A percentile compares a stretch with the other conserved stretches of the same genome.
Evolutionary conservation across 2,797 vertebrate species (phyloP).

Genomic region (Gymnopithys bicolor): DNA sequence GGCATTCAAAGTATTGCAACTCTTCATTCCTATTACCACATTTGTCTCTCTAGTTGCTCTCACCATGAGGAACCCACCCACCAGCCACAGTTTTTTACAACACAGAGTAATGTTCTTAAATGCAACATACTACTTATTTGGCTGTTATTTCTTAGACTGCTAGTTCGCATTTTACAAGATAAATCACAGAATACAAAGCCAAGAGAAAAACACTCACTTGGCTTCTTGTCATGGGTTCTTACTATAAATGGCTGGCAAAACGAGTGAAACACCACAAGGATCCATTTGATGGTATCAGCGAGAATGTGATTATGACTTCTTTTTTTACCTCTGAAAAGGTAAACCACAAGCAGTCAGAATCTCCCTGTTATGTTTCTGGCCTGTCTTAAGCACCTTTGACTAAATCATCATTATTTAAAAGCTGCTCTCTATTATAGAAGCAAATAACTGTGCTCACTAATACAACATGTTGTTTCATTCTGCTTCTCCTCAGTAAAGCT

Average conservation of each 20-base stretch:
- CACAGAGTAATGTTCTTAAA: background rate
- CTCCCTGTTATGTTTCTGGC: background rate
- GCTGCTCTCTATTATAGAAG: background rate
- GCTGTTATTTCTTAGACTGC: constrained; percentile 5
- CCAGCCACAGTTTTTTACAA: background rate
- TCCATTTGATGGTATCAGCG: background rate
- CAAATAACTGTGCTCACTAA: background rate
- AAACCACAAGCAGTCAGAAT: background rate
- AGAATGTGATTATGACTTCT: background rate
- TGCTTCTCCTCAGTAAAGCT: background rate
- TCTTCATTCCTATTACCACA: background rate
- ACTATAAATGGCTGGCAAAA: background rate
- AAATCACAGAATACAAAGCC: background rate
- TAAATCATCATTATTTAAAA: background rate
- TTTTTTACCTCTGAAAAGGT: background rate
- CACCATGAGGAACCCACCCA: background rate
- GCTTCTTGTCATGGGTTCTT: constrained; percentile 3
- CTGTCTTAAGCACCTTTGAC: background rate
- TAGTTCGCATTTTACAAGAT: background rate
- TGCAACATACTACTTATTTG: background rate
- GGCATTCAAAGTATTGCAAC: background rate
- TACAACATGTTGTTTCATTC: background rate
- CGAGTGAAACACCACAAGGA: background rate
- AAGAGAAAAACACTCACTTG: background rate
- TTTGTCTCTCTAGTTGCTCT: background rate